Evolutionary conservation across 2,888 invertebrate species (phyloP).

Genomic region (Ferdinandea cuprea): DNA sequence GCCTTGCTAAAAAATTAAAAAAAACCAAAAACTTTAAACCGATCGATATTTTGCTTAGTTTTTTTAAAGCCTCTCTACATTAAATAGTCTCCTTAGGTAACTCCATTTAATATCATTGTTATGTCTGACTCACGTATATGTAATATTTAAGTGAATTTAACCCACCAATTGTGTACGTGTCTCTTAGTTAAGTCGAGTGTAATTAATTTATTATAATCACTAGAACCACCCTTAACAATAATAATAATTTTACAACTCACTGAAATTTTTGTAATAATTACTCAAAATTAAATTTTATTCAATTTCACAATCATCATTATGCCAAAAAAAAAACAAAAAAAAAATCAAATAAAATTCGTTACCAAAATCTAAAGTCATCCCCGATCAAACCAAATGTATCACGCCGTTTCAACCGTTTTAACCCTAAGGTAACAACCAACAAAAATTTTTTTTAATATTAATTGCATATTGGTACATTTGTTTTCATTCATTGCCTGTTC

Average conservation of each 20-base stretch:
- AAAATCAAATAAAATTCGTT: slow-evolving; percentile 64
- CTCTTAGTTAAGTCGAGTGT: slow-evolving; percentile 26
- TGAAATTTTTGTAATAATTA: slow-evolving; percentile 54
- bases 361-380: slow-evolving; percentile 78
- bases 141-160: background rate
- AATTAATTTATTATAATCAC: slow-evolving; percentile 15
- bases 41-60: too few relatives aligned
- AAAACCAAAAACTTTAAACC: too few relatives aligned
- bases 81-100: too few relatives aligned
- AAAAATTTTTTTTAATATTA: slow-evolving; percentile 58
- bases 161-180: background rate
- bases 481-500: slow-evolving; percentile 69
- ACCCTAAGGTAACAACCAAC: slow-evolving; percentile 91
- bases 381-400: slow-evolving; percentile 94
- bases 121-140: too few relatives aligned
- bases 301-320: slow-evolving; percentile 70
- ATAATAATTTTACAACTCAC: slow-evolving; percentile 32
- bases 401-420: slow-evolving; percentile 96
- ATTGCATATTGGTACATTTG: slow-evolving; percentile 60
- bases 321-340: slow-evolving; percentile 51
- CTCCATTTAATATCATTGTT: too few relatives aligned
- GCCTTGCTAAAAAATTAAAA: too few relatives aligned
- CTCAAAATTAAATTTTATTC: slow-evolving; percentile 69
- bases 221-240: slow-evolving; percentile 2
- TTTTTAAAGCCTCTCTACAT: too few relatives aligned